Conservation (phyloP, 2,797 vertebrate species). For the Aeoliscus strigatus region DNA sequence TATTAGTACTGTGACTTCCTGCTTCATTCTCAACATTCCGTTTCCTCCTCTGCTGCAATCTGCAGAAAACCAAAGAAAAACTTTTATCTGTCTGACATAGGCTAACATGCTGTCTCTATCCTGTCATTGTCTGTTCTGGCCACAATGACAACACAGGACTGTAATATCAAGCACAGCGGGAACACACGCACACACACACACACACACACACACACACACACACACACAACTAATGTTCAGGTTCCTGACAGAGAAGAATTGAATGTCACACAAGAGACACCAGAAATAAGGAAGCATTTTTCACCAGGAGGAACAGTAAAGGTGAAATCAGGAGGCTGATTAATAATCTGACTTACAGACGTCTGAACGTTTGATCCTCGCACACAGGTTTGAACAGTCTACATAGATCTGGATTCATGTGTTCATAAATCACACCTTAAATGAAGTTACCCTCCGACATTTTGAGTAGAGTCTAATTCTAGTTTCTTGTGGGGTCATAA, state of each 20-base stretch:
- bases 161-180: too few relatives aligned
- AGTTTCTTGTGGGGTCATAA: too few relatives aligned
- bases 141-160: not conserved
- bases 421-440: not conserved
- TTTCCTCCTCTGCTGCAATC: constrained; percentile 43
- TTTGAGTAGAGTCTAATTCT: too few relatives aligned
- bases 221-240: too few relatives aligned
- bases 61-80: constrained; percentile 24
- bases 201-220: too few relatives aligned
- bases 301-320: constrained; percentile 10
- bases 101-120: constrained; percentile 37
- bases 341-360: constrained; percentile 11
- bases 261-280: too few relatives aligned
- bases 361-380: constrained; percentile 9
- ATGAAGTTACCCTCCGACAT: too few relatives aligned
- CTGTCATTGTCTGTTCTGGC: constrained; percentile 42
- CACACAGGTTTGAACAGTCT: not conserved
- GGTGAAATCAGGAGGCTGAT: too few relatives aligned
- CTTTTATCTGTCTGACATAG: constrained; percentile 19
- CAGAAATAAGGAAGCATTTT: too few relatives aligned
- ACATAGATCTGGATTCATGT: not conserved
- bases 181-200: too few relatives aligned
- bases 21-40: constrained; percentile 40
- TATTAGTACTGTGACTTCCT: constrained; percentile 58
- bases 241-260: too few relatives aligned